Base-by-base conservation (phyloP, 1,140 invertebrate genomes). In the Brachionus angularis region DNA sequence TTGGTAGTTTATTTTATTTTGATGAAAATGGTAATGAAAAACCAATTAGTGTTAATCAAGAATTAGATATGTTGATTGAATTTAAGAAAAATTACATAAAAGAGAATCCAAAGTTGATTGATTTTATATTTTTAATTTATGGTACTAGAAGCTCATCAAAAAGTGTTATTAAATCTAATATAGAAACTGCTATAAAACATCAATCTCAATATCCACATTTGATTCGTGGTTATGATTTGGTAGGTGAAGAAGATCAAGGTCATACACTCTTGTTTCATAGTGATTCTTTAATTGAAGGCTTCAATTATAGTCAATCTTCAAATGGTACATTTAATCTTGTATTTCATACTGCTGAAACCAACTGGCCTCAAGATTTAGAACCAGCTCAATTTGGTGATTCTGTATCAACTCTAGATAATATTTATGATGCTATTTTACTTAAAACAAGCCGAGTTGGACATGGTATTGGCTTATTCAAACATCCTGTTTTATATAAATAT, bases 211-310 rank as follows among this genome's bases (percentile, higher is more conserved):
- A 74, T 74, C 75, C 76, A 1, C 12, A 74, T 42, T 46, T 76
- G 34, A 71, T 77, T 25, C 62, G 72, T 0, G 76, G 75, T 25
- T 76, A 69, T 72, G 76, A 77, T 61, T 18, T 76, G n/a, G 75
- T 76, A 10, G 73, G 52, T n/a, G 75, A 77, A 69, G 76, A 77
- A 72, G 76, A 77, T 39, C 44, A 42, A 2, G 76, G 76, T 5
- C 74, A 76, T 71, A 75, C 76, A 7, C 52, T 74, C 3, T 33
- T 76, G 18, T 74, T 73, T 71, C 76, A 73, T 42, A 46, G 74
- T 12, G 72, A 73, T 29, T 72, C 73, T 29, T 71, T 74, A 31
- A 61, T 73, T 1, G 2, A 50, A 23, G 50, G 18, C 8, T 70
- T 52, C 31, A 70, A 70, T 42, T 70, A 70, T 42, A 50, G 70